Evolutionary conservation across 2,797 vertebrate genomes (phyloP).

Genomic region (Acanthiza pusilla): DNA sequence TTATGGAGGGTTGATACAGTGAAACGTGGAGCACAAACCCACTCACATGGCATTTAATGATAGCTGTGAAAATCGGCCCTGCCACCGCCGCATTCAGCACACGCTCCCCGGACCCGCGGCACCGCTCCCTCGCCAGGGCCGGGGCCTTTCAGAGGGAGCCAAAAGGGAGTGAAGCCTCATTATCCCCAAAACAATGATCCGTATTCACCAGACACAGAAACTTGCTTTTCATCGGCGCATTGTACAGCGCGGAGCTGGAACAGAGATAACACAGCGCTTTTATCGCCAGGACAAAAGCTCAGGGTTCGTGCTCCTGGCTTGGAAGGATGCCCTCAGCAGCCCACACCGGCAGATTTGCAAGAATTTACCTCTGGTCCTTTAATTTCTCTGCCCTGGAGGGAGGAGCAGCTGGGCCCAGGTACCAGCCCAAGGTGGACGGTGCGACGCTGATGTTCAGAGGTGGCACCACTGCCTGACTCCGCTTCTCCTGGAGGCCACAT

Average conservation of each 20-base stretch:
- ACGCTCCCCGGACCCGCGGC: neutral
- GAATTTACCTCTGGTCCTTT: neutral
- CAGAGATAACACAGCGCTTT: conserved; percentile 58
- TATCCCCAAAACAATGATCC: conserved; percentile 62
- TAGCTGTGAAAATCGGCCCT: conserved; percentile 54
- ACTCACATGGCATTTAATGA: conserved; percentile 34
- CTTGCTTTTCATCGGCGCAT: conserved; percentile 33
- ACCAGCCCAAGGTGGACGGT: neutral
- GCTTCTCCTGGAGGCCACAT: rapidly evolving
- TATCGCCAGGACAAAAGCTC: conserved; percentile 40
- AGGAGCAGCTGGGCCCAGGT: neutral
- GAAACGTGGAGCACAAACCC: conserved; percentile 39
- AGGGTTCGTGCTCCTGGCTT: conserved; percentile 30
- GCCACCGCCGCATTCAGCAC: conserved; percentile 43
- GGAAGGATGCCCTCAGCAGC: conserved; percentile 38
- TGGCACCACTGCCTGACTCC: rapidly evolving
- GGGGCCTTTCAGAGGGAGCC: conserved; percentile 66
- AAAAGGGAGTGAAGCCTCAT: conserved; percentile 62
- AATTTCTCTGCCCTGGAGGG: neutral
- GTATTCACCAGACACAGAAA: conserved; percentile 65
- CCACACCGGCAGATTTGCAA: neutral
- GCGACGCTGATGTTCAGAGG: rapidly evolving
- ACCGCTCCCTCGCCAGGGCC: conserved; percentile 43
- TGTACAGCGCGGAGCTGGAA: conserved; percentile 17
- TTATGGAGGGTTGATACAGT: conserved; percentile 34